A percentile compares a stretch with the other conserved stretches of the same genome.
Conservation (phyloP, 2,113 vertebrate species). For the Mionectes macconnelli region DNA sequence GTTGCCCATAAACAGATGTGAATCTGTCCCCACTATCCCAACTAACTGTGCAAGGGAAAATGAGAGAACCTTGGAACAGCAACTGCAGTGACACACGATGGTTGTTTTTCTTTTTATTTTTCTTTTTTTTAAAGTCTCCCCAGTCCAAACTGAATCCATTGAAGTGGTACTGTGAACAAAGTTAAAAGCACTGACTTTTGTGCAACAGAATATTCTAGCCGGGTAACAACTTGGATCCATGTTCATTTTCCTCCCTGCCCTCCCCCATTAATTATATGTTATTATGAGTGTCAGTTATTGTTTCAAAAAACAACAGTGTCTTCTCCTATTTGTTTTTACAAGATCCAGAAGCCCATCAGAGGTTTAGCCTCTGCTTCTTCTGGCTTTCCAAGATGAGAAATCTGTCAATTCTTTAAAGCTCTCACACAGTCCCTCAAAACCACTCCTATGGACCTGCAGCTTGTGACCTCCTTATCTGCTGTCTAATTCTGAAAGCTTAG, state of each 20-base stretch:
- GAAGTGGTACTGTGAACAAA: neutral
- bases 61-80: neutral
- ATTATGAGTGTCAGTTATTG: neutral
- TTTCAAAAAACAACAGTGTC: neutral
- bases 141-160: neutral
- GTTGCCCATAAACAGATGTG: neutral
- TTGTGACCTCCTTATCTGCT: neutral
- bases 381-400: neutral
- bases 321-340: neutral
- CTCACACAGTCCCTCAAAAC: neutral
- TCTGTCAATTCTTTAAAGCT: neutral
- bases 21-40: neutral
- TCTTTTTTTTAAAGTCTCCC: neutral
- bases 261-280: neutral
- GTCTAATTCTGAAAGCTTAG: neutral
- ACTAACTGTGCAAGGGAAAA: neutral
- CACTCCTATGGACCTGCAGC: neutral
- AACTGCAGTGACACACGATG: neutral
- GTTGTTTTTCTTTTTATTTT: neutral
- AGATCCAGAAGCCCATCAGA: neutral
- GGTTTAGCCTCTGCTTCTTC: neutral
- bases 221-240: neutral
- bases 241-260: neutral
- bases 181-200: neutral
- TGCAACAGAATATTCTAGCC: neutral